These are phyloP conservation scores for Gonioctena quinquepunctata DNA, from an alignment of 1,140 invertebrate genomes.

Conservation along the genomic window DNA sequence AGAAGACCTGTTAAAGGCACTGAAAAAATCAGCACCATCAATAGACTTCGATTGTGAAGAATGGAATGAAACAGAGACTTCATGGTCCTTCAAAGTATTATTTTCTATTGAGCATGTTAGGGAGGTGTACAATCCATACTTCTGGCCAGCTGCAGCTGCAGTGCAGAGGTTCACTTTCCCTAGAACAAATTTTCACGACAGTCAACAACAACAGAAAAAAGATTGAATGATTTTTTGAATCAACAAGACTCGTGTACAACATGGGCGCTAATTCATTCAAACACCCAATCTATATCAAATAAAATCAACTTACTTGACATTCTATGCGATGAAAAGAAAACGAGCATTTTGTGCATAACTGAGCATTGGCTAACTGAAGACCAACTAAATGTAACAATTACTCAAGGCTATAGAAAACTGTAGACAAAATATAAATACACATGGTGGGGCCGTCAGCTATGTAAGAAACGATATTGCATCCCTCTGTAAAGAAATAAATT, in stretches of 20 bases:
- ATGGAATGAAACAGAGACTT: not conserved
- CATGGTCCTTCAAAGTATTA: not conserved
- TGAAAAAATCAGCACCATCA: not conserved
- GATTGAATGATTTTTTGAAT: not conserved
- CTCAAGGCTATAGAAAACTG: too few species aligned
- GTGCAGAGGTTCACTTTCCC: not conserved
- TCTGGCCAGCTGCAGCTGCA: slow-evolving; percentile 3
- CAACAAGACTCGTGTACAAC: not conserved
- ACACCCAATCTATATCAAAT: not conserved
- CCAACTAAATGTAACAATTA: too few species aligned
- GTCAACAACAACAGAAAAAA: too few species aligned
- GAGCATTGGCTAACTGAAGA: not conserved
- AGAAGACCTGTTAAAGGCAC: not conserved
- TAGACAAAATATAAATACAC: not conserved
- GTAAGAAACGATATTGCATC: not conserved
- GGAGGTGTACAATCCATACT: slow-evolving; percentile 4
- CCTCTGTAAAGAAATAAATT: not conserved
- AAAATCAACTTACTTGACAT: not conserved
- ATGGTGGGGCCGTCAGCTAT: not conserved
- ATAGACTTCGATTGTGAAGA: slow-evolving; percentile 2
- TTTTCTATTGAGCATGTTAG: not conserved
- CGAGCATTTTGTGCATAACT: not conserved
- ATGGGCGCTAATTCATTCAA: not conserved
- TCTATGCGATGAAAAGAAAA: not conserved
- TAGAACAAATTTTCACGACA: too few species aligned